phyloP scores from a whole-genome alignment of 2,797 vertebrate species.

The Emys orbicularis region DNA sequence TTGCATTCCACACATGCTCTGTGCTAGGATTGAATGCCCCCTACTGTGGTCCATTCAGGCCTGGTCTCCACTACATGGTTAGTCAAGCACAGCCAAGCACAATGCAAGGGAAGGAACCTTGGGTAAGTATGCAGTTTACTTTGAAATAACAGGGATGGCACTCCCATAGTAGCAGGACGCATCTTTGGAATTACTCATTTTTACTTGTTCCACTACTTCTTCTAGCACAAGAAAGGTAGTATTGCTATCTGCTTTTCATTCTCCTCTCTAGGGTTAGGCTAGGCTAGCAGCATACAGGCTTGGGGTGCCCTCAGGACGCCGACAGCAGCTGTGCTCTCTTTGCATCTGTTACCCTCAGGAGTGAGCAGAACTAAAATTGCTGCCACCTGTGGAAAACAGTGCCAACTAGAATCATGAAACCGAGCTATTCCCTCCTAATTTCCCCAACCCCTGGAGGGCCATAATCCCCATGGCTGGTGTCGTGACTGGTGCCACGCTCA shows the following conservation, averaged over 20 bases:
- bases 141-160: no score
- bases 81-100: no score
- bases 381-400: background rate
- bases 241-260: no score
- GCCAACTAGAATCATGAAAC: background rate
- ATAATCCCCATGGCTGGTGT: background rate
- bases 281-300: background rate
- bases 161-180: no score
- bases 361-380: background rate
- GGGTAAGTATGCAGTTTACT: no score
- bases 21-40: fast-evolving
- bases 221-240: no score
- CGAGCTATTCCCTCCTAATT: background rate
- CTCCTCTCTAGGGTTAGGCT: no score
- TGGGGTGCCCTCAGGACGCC: background rate
- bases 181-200: no score
- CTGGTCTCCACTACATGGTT: background rate
- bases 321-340: background rate
- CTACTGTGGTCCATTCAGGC: fast-evolving
- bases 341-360: background rate
- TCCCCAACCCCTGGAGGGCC: background rate
- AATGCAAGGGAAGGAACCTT: no score
- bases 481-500: background rate
- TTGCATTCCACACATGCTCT: background rate
- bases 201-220: no score